phyloP scores from a whole-genome alignment of 2,113 vertebrate species.

The Dicentrarchus labrax region DNA sequence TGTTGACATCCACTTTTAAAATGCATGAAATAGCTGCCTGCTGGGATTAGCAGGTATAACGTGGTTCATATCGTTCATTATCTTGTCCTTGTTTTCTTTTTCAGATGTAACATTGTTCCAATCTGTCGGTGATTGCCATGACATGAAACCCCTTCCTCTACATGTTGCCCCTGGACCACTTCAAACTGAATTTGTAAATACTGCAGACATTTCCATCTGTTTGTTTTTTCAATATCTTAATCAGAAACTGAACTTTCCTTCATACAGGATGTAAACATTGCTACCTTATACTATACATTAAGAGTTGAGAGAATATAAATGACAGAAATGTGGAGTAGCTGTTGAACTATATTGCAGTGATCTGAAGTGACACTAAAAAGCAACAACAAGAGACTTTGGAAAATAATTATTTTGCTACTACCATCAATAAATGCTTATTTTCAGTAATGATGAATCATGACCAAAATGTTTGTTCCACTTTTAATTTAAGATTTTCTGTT shows the following conservation, averaged over 20 bases:
- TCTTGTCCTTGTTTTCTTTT: constrained; percentile 11
- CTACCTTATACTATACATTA: background rate
- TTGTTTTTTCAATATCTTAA: constrained; percentile 4
- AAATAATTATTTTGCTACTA: background rate
- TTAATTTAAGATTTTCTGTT: background rate
- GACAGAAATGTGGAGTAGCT: background rate
- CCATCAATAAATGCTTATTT: constrained; percentile 3
- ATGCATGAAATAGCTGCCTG: too few relatives aligned
- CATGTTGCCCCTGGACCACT: background rate
- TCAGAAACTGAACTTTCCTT: constrained; percentile 12
- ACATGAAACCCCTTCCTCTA: background rate
- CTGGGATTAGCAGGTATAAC: background rate
- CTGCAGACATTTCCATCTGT: constrained; percentile 1
- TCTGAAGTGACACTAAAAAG: background rate
- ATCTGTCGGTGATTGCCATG: constrained; percentile 69
- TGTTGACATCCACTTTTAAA: background rate
- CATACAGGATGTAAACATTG: background rate
- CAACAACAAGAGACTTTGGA: background rate
- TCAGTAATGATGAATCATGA: background rate
- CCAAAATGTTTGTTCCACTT: background rate
- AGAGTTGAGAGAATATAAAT: background rate
- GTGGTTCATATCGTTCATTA: background rate
- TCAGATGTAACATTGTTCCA: constrained; percentile 86
- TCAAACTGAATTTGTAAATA: constrained; percentile 27
- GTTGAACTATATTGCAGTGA: background rate